Base-by-base conservation (phyloP, 2,888 invertebrate species). In the Cybosia mesomella region DNA sequence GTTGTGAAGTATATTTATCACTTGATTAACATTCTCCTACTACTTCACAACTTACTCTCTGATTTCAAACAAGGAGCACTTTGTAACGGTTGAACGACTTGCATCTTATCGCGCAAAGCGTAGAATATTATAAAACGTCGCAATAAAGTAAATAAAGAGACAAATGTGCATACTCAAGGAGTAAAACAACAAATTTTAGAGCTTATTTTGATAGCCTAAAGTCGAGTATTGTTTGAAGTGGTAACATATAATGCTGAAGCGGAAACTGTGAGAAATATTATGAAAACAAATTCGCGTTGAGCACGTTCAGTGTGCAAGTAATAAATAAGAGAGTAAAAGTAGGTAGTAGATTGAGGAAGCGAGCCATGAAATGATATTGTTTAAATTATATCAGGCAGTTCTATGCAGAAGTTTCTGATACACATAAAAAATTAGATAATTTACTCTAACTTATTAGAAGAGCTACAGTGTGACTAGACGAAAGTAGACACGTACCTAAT, bases 211-310 rank as follows among this genome's bases (percentile, higher is more conserved):
- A 57, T 24, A 1, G 2, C 2, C 68, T 85, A 90, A 76, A 79
- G 90, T 85, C 58, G 76, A 72, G 75, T 85, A 79, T 90, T 66
- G 82, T 70, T 67, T 84, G 83, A 54, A 67, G 61, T 64, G 65
- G 67, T 57, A 81, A 69, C 85, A 90, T 84, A 89, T 90, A 91
- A 89, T 84, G 85, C 84, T 85, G 75, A 74, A 73, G 70, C 85
- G 85, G 83, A 13, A 84, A 85, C 87, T 83, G 88, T 83, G 87
- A 90, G 92, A 92, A 94, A 94, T 94, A 94, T 94, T 94, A 94
- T 93, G 94, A 92, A 93, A 94, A 94, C 94, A 94, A 94, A 94
- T 94, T 94, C 92, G 89, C 87, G 91, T 90, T 91, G 92, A 93
- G 93, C 94, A 93, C 94, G 94, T 94, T 91, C 90, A 87, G 89